These are phyloP conservation scores for Tricholauxania praeusta DNA, from an alignment of 2,888 invertebrate species.

Conservation along the genomic window DNA sequence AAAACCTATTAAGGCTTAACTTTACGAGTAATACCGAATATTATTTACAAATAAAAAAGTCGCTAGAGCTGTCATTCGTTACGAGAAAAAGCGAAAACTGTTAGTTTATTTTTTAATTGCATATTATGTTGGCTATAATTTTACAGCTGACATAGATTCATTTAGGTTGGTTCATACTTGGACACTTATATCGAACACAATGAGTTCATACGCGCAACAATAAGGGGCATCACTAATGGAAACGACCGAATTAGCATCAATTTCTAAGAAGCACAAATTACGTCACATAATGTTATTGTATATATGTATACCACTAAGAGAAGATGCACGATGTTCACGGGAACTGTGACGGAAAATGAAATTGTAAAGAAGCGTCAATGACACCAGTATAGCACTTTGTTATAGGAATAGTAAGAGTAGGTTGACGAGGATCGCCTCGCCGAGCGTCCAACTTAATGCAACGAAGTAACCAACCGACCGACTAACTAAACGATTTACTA, in stretches of 20 bases:
- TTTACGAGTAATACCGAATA: background rate
- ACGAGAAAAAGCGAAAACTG: background rate
- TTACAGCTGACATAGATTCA: too few species aligned
- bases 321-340: background rate
- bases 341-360: conserved; percentile 12
- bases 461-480: conserved; percentile 41
- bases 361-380: background rate
- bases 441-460: conserved; percentile 34
- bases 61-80: background rate
- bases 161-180: too few species aligned
- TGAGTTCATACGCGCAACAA: background rate
- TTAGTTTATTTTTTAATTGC: too few species aligned
- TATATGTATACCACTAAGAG: background rate
- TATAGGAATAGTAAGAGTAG: conserved; percentile 17
- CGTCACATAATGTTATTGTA: conserved; percentile 24
- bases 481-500: conserved; percentile 35
- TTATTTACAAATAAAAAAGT: background rate
- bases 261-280: conserved; percentile 40
- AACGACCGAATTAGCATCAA: conserved; percentile 39
- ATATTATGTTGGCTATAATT: too few species aligned
- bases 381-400: conserved; percentile 22
- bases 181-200: too few species aligned
- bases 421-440: conserved; percentile 30
- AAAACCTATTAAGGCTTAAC: background rate
- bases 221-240: conserved; percentile 23